Percentiles rank a stretch among this genome's conserved stretches.
These are phyloP conservation scores for Aplysia californica DNA, from an alignment of 1,140 invertebrate species.

Conservation along the genomic window DNA sequence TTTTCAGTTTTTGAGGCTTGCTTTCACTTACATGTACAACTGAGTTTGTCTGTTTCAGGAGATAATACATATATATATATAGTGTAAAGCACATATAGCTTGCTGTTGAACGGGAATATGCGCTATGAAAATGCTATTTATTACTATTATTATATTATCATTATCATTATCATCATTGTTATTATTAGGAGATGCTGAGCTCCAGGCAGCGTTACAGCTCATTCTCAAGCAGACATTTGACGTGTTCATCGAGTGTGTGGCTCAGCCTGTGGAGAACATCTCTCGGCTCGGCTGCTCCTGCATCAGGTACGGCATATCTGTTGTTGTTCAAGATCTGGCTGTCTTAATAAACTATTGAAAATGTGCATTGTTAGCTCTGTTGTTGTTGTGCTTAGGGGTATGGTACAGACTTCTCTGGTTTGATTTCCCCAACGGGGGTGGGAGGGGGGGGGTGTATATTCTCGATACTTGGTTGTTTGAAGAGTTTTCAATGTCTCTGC, in stretches of 20 bases:
- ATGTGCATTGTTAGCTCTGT: too few relatives aligned
- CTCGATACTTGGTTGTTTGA: background rate
- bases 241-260: conserved; percentile 91
- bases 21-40: too few relatives aligned
- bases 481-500: background rate
- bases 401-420: too few relatives aligned
- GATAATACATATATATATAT: too few relatives aligned
- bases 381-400: too few relatives aligned
- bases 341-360: background rate
- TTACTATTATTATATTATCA: too few relatives aligned
- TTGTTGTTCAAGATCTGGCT: background rate
- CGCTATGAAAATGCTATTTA: too few relatives aligned
- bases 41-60: too few relatives aligned
- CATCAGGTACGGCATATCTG: conserved; percentile 74
- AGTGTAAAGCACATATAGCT: too few relatives aligned
- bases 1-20: too few relatives aligned
- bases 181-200: background rate
- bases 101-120: too few relatives aligned
- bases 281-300: conserved; percentile 92
- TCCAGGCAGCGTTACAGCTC: conserved; percentile 74
- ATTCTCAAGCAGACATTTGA: conserved; percentile 87
- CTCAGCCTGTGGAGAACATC: conserved; percentile 87
- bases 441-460: background rate
- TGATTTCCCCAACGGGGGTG: background rate
- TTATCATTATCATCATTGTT: too few relatives aligned